Percentiles rank a stretch among this genome's conserved stretches.
Conservation (phyloP, 2,888 invertebrate genomes). For the Lissonota sp. region DNA sequence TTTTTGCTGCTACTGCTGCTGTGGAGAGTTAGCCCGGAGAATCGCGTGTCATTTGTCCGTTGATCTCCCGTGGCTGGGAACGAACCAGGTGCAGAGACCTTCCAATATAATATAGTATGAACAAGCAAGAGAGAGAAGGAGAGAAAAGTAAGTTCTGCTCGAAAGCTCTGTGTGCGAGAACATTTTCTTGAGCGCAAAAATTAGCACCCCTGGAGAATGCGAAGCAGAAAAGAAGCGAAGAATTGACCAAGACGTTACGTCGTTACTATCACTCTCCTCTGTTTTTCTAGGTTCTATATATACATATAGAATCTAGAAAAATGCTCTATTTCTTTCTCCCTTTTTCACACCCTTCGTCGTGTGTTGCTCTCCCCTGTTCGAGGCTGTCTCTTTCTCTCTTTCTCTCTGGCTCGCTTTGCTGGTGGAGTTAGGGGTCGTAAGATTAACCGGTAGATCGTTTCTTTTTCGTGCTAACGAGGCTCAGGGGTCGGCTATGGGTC, state of each 20-base stretch:
- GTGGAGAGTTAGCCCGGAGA: constrained; percentile 70
- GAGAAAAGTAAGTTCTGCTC: constrained; percentile 20
- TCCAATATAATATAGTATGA: constrained; percentile 35
- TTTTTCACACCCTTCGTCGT: background rate
- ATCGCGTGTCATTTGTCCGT: constrained; percentile 84
- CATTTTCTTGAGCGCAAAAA: constrained; percentile 80
- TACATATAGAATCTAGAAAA: background rate
- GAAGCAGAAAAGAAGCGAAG: constrained; percentile 51
- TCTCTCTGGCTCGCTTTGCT: constrained; percentile 8
- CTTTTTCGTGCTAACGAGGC: constrained; percentile 73
- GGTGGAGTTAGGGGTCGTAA: constrained; percentile 64
- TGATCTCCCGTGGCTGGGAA: constrained; percentile 81
- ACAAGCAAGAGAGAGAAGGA: no score
- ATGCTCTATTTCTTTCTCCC: constrained; percentile 6
- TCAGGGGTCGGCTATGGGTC: constrained; percentile 63
- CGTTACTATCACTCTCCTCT: constrained; percentile 31
- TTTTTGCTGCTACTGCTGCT: constrained; percentile 56
- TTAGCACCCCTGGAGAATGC: constrained; percentile 74
- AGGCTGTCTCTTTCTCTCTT: constrained; percentile 31
- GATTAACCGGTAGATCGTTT: constrained; percentile 74
- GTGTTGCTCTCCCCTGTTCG: constrained; percentile 23
- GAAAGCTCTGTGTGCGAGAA: constrained; percentile 29
- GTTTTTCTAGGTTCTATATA: constrained; percentile 10
- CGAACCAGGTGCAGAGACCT: constrained; percentile 74
- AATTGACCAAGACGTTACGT: constrained; percentile 54